phyloP scores from a whole-genome alignment of 2,797 vertebrate genomes.

The Lindbergichthys nudifrons region DNA sequence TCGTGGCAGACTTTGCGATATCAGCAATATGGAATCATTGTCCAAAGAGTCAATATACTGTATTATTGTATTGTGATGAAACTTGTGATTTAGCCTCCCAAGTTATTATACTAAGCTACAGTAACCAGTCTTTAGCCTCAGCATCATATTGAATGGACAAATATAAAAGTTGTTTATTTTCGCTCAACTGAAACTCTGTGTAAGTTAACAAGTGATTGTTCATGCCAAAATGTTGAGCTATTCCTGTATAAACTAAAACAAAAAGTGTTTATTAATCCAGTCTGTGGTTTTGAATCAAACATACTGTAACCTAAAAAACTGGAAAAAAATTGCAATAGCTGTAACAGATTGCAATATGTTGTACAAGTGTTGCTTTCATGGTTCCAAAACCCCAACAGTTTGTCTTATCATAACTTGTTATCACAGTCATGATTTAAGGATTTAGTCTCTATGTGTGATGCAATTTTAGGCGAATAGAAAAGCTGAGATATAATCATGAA shows the following conservation, averaged over 20 bases:
- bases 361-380: constrained; percentile 3
- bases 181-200: background rate
- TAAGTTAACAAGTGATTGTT: background rate
- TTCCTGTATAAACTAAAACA: too few species aligned
- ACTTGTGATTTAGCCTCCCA: too few species aligned
- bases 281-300: too few species aligned
- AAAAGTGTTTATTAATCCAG: too few species aligned
- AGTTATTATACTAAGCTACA: background rate
- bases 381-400: background rate
- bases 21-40: too few species aligned
- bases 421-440: constrained; percentile 12
- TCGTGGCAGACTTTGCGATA: too few species aligned
- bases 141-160: background rate
- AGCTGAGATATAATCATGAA: constrained; percentile 32
- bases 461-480: constrained; percentile 19
- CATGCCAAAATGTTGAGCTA: too few species aligned
- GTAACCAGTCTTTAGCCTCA: background rate
- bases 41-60: too few species aligned
- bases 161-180: background rate
- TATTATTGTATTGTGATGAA: too few species aligned
- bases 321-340: too few species aligned
- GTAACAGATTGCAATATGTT: background rate
- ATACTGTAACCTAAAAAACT: too few species aligned
- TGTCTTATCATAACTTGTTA: background rate
- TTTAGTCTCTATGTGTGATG: constrained; percentile 10